These are phyloP conservation scores for Bellardia bayeri DNA, from an alignment of 2,888 invertebrate species.

Conservation along the genomic window DNA sequence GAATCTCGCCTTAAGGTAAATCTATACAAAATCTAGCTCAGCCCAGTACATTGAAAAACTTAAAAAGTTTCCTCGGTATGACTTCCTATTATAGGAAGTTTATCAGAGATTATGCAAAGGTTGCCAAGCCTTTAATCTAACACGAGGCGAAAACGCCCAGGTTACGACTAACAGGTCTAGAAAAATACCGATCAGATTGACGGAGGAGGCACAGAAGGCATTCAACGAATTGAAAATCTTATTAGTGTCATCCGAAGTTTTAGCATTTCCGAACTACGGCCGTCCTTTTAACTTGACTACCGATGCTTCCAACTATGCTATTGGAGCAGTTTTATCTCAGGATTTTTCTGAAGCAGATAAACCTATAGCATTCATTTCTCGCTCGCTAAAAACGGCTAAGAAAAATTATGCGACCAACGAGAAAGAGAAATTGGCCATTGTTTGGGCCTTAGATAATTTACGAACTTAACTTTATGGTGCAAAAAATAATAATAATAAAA, in stretches of 20 bases:
- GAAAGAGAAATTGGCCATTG: conserved; percentile 54
- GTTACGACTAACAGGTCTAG: conserved; percentile 34
- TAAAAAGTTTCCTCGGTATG: conserved; percentile 66
- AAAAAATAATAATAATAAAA: conserved; percentile 55
- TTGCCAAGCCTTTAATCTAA: conserved; percentile 69
- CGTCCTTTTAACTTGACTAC: conserved; percentile 65
- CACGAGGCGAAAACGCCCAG: conserved; percentile 68
- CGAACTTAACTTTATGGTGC: conserved; percentile 49
- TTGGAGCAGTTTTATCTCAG: conserved; percentile 63
- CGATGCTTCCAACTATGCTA: conserved; percentile 69
- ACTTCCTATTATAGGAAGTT: conserved; percentile 69
- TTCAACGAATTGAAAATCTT: conserved; percentile 70
- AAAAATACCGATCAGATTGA: background rate
- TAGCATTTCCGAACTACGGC: conserved; percentile 65
- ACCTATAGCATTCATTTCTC: conserved; percentile 30
- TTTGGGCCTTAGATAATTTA: conserved; percentile 51
- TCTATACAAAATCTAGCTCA: conserved; percentile 44
- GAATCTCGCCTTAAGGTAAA: conserved; percentile 52
- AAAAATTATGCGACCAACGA: conserved; percentile 46
- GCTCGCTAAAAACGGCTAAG: conserved; percentile 33
- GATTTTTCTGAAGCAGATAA: conserved; percentile 23
- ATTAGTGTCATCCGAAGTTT: conserved; percentile 57
- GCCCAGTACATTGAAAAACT: conserved; percentile 63
- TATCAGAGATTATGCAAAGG: conserved; percentile 68
- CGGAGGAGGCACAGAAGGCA: conserved; percentile 52